phyloP scores from a whole-genome alignment of 2,888 invertebrate genomes.

The Thecophora atra region DNA sequence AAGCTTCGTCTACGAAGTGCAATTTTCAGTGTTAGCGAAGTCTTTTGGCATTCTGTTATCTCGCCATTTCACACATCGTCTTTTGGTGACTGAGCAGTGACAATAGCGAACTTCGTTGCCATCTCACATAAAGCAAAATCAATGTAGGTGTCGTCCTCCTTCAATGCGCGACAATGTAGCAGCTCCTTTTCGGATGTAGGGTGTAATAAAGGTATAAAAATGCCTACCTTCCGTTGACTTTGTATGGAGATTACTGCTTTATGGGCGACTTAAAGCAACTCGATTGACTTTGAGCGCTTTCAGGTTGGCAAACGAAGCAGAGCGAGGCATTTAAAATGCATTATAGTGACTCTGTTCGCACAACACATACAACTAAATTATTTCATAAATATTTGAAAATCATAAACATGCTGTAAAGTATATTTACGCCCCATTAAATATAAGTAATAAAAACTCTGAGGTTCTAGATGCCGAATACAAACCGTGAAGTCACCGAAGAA shows the following conservation, averaged over 20 bases:
- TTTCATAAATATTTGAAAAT: conserved; percentile 27
- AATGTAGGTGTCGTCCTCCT: too few species aligned
- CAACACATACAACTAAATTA: conserved; percentile 20
- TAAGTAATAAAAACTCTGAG: conserved; percentile 4
- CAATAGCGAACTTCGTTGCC: too few species aligned
- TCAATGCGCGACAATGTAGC: background rate
- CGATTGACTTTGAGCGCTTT: background rate
- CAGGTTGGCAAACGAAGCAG: background rate
- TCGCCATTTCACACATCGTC: too few species aligned
- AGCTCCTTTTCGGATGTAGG: too few species aligned
- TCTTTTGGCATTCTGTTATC: too few species aligned
- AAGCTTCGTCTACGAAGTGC: too few species aligned
- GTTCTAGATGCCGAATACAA: background rate
- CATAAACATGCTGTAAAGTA: conserved; percentile 25
- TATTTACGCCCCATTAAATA: conserved; percentile 33
- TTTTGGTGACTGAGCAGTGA: too few species aligned
- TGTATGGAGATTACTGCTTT: background rate
- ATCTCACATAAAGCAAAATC: too few species aligned
- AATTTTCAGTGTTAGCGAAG: too few species aligned
- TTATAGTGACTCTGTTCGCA: conserved; percentile 2
- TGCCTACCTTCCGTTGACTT: too few species aligned
- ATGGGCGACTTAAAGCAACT: background rate
- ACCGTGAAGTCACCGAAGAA: conserved; percentile 25
- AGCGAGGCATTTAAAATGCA: background rate
- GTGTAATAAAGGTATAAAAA: too few species aligned